A percentile compares a stretch with the other conserved stretches of the same genome.
Conservation (phyloP, 2,888 invertebrate genomes). For the Apantesis nais region DNA sequence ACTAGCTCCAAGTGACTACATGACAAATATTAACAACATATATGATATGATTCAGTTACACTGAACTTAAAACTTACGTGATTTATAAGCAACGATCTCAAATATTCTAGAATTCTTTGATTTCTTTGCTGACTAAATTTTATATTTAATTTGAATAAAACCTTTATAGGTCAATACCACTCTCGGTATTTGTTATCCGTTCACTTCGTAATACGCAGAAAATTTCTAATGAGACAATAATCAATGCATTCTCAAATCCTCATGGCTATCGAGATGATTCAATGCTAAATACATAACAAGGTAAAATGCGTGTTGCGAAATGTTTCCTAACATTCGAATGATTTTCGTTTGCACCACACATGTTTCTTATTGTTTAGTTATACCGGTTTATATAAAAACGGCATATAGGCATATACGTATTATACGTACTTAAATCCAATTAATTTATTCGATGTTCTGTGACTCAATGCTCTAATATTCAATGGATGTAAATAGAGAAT, state of each 20-base stretch:
- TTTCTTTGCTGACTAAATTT: too few relatives aligned
- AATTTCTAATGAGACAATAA: conserved; percentile 23
- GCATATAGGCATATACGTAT: not conserved
- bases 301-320: conserved; percentile 37
- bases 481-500: not conserved
- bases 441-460: not conserved
- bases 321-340: conserved; percentile 20
- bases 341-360: conserved; percentile 25
- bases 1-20: too few relatives aligned
- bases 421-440: not conserved
- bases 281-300: conserved; percentile 36
- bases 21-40: too few relatives aligned
- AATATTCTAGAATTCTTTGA: too few relatives aligned
- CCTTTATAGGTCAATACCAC: not conserved
- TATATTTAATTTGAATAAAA: too few relatives aligned
- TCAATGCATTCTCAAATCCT: conserved; percentile 28
- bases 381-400: not conserved
- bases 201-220: conserved; percentile 19
- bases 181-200: conserved; percentile 8
- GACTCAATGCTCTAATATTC: not conserved
- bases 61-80: too few relatives aligned
- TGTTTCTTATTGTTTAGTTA: not conserved
- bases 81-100: not conserved
- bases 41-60: too few relatives aligned
- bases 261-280: conserved; percentile 29